Evolutionary conservation across 1,140 invertebrate genomes (phyloP), one percentile per base, ranked within the genome.

Genomic region (Patella vulgata): DNA sequence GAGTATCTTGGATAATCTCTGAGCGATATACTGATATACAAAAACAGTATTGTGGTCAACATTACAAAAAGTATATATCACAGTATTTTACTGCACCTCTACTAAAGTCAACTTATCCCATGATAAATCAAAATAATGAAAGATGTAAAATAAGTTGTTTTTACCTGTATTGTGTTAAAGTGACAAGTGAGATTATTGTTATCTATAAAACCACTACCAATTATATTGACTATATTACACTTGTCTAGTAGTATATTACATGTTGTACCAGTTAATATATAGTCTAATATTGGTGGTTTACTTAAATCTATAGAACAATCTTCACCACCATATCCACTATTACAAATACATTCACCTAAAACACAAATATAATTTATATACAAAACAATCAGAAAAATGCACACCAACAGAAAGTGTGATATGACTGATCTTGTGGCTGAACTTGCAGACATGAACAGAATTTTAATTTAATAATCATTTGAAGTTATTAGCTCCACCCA

Each of bases 281-380:
- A 36, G 27, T 17, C 21, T 23, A 64, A 30, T 4, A 43, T 17
- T 28, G 67, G 62, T 30, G 47, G 27, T 23, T 57, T 50, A 28
- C 25, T 55, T 3, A 19, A 28, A 4, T 59, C 25, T 33, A 69
- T 50, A 23, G 63, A 59, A 60, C 67, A 69, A 33, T 54, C 63
- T n/a, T 53, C 63, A 25, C 67, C 63, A 0, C 31, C 21, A 46
- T 47, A 69, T 25, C 55, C 53, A 40, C 21, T 8, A 36, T 69
- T 23, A 65, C 67, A 69, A 3, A 48, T 36, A 59, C 67, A 69
- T 3, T 51, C 58, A 33, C 67, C 66, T 69, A 30, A 31, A 56
- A 52, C 17, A 40, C 21, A 40, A 51, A 14, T 14, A 40, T 28
- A 28, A 51, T 3, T 30, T 14, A 36, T 39, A 12, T n/a, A 36